Base-by-base conservation (phyloP, 2,888 invertebrate species). In the Aphidoletes aphidimyza region DNA sequence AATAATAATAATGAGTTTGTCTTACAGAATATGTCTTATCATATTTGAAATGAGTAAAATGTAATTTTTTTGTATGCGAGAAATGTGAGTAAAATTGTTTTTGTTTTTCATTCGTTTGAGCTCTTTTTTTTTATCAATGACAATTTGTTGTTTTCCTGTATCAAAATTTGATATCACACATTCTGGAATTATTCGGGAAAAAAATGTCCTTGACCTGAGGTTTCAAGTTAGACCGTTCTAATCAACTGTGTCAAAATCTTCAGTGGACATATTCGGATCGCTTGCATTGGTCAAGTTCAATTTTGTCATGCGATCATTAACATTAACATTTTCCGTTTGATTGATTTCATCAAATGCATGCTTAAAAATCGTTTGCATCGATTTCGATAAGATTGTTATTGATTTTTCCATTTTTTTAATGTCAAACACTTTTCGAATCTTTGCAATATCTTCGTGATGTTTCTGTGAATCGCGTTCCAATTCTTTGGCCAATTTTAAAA, bases 401-500 rank as follows among this genome's bases (percentile, higher is more conserved):
- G 47, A 34, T 54, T 84, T 84, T 19, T 84, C 30, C 30, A 84
- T 84, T 22, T 84, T 47, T 30, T 30, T 49, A 1, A 84, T 22
- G 19, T 84, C 49, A 8, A 84, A 34, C 34, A 36, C 22, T 30
- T 49, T 47, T 42, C 83, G 83, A 14, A 83, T 83, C 22, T 83
- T 42, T 8, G 1, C 17, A 83, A 83, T 47, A 22, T 83, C 83
- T 8, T 8, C 26, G 30, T 26, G 22, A 11, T 26, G 5, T 0
- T 34, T 34, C 36, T 19, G 83, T n/a, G 19, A 1, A 11, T 39
- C 45, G 9, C 30, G 8, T 30, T 83, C 83, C 2, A 83, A 5
- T 6, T 26, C 34, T 26, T 39, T 42, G 9, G 69, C 69, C 69
- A 69, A 30, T 30, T 11, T 11, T 14, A 69, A 14, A 1, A 69